Conservation (phyloP, 2,888 invertebrate genomes). For the Disparrhopalites patrizii region DNA sequence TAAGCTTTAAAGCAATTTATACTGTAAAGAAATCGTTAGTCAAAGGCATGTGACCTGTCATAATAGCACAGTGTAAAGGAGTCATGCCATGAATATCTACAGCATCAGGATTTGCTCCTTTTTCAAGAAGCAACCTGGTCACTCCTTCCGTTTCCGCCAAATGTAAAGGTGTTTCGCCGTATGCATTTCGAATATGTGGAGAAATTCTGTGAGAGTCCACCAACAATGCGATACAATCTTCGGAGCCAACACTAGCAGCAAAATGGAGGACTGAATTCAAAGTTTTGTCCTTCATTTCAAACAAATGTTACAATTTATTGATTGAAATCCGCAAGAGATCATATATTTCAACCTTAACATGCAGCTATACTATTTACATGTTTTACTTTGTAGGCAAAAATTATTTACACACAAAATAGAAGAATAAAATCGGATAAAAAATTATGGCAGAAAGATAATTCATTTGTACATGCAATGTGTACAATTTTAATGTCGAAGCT, state of each 20-base stretch:
- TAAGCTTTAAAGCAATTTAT: too few species aligned
- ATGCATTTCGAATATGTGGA: conserved; percentile 60
- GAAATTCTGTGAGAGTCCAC: conserved; percentile 61
- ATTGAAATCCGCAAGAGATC: too few species aligned
- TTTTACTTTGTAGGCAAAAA: too few species aligned
- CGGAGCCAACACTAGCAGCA: conserved; percentile 81
- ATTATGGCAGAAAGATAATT: neutral
- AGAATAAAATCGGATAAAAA: too few species aligned
- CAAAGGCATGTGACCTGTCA: neutral
- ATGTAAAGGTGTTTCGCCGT: conserved; percentile 78
- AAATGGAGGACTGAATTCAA: conserved; percentile 77
- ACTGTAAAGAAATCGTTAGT: too few species aligned
- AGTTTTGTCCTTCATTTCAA: conserved; percentile 14
- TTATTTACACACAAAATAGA: too few species aligned
- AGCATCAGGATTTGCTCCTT: conserved; percentile 62
- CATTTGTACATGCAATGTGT: too few species aligned
- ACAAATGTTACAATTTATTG: too few species aligned
- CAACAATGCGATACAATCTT: conserved; percentile 68
- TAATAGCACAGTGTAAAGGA: conserved; percentile 60
- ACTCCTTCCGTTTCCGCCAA: conserved; percentile 73
- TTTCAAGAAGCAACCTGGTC: conserved; percentile 64
- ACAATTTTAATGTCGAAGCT: too few species aligned
- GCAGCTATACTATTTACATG: too few species aligned
- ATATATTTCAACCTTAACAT: too few species aligned
- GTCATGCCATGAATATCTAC: conserved; percentile 71